These are phyloP conservation scores for Bombus waltoni DNA, from an alignment of 1,140 invertebrate species.

Conservation along the genomic window DNA sequence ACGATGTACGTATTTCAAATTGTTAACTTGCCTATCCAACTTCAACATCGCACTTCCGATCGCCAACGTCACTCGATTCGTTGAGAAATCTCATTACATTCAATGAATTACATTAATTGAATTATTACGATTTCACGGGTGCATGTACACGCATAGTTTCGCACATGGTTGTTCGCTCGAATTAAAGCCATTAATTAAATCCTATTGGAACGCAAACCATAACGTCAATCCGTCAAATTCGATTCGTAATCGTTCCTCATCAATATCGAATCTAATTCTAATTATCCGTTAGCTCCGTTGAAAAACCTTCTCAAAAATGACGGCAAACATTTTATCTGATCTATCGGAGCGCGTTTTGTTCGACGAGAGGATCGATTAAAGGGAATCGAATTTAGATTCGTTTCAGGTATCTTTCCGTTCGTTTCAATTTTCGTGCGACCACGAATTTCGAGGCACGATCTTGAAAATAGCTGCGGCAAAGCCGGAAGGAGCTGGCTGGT, in stretches of 20 bases:
- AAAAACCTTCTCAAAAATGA: background rate
- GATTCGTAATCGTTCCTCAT: background rate
- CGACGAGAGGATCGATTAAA: background rate
- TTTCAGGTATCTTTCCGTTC: background rate
- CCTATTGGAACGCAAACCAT: background rate
- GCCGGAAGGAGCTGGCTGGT: too few relatives aligned
- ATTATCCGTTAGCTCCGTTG: background rate
- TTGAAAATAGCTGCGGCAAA: background rate
- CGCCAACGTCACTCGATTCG: background rate
- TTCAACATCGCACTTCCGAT: background rate
- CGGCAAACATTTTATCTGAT: background rate
- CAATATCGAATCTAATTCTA: background rate
- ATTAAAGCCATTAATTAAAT: slow-evolving; percentile 38
- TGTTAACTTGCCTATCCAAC: background rate
- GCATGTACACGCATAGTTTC: background rate
- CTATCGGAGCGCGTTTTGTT: background rate
- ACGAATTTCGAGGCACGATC: background rate
- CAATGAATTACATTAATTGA: slow-evolving; percentile 21
- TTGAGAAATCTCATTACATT: slow-evolving; percentile 26
- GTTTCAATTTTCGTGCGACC: slow-evolving; percentile 2
- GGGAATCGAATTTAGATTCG: background rate
- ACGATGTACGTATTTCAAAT: background rate
- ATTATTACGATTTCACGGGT: slow-evolving; percentile 30
- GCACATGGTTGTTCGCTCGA: background rate
- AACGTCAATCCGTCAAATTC: background rate